Conservation (phyloP, 2,797 vertebrate species). For the Hoplostethus mediterraneus region DNA sequence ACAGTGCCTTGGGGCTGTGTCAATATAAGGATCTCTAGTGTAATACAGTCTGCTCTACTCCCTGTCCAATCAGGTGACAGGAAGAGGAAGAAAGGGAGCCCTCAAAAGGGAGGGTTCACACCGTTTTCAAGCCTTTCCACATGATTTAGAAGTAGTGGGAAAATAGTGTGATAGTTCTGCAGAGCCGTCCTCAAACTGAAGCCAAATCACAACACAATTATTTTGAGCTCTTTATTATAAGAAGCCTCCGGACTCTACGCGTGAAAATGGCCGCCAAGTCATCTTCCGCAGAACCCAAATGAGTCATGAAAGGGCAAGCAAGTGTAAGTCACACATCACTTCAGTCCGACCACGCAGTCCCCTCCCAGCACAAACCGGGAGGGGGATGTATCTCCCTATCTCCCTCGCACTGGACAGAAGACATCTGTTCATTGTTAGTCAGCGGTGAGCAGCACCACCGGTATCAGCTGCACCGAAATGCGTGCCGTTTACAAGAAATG, state of each 20-base stretch:
- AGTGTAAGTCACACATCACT: neutral
- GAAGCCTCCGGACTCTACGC: too few relatives aligned
- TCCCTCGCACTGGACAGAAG: slow-evolving; percentile 55
- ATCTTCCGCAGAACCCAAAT: too few relatives aligned
- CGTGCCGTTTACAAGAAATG: slow-evolving; percentile 66
- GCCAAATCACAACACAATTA: too few relatives aligned
- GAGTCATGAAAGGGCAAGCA: neutral
- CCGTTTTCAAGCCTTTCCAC: slow-evolving; percentile 8
- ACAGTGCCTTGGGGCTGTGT: neutral
- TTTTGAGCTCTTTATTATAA: too few relatives aligned
- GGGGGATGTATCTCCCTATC: slow-evolving; percentile 49
- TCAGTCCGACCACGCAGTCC: neutral
- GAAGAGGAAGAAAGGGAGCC: slow-evolving; percentile 46
- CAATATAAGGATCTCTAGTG: neutral
- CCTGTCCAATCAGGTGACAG: slow-evolving; percentile 54
- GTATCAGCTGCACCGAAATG: slow-evolving; percentile 66
- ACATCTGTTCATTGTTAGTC: slow-evolving; percentile 82
- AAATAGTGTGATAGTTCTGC: too few relatives aligned
- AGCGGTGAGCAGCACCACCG: slow-evolving; percentile 45
- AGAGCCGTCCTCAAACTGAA: too few relatives aligned
- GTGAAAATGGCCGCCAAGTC: too few relatives aligned
- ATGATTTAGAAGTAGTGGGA: neutral
- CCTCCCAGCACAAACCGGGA: slow-evolving; percentile 20
- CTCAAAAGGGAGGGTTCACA: slow-evolving; percentile 3
- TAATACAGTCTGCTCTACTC: slow-evolving; percentile 50